These are phyloP conservation scores for Zygogramma bicolorata DNA, from an alignment of 2,888 invertebrate species.

Conservation along the genomic window DNA sequence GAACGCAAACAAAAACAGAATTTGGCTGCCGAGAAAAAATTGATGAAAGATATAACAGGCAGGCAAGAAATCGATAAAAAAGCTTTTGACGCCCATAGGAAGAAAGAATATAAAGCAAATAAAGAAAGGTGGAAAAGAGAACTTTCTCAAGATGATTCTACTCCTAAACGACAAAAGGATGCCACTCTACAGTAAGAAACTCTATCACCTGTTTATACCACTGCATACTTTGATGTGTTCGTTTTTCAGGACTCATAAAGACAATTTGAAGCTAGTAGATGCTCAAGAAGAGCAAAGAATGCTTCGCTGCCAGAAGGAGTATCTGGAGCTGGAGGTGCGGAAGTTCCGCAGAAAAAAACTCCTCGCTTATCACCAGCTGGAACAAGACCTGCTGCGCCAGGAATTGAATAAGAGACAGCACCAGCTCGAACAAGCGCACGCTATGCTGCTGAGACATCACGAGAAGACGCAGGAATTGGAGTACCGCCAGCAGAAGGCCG, in stretches of 20 bases:
- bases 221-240: neutral
- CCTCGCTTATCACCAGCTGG: constrained; percentile 86
- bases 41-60: constrained; percentile 89
- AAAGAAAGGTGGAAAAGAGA: constrained; percentile 98
- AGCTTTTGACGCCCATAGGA: constrained; percentile 90
- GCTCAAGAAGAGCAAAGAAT: constrained; percentile 91
- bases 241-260: constrained; percentile 81
- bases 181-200: constrained; percentile 83
- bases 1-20: constrained; percentile 89
- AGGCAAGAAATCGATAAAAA: constrained; percentile 94
- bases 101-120: constrained; percentile 96
- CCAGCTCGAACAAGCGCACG: constrained; percentile 95
- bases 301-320: constrained; percentile 89
- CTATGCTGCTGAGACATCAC: constrained; percentile 94
- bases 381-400: constrained; percentile 90
- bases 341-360: constrained; percentile 93
- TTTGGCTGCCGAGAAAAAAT: constrained; percentile 89
- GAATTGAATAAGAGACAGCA: constrained; percentile 95
- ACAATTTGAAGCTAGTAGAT: constrained; percentile 90
- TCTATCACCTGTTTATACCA: neutral
- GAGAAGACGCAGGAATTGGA: constrained; percentile 97
- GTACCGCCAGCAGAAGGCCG: constrained; percentile 93
- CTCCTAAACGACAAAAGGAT: constrained; percentile 91
- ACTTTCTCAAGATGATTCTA: constrained; percentile 90
- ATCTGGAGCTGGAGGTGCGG: constrained; percentile 91